Conservation (phyloP, 2,888 invertebrate genomes). For the Hydropsyche betteni region DNA sequence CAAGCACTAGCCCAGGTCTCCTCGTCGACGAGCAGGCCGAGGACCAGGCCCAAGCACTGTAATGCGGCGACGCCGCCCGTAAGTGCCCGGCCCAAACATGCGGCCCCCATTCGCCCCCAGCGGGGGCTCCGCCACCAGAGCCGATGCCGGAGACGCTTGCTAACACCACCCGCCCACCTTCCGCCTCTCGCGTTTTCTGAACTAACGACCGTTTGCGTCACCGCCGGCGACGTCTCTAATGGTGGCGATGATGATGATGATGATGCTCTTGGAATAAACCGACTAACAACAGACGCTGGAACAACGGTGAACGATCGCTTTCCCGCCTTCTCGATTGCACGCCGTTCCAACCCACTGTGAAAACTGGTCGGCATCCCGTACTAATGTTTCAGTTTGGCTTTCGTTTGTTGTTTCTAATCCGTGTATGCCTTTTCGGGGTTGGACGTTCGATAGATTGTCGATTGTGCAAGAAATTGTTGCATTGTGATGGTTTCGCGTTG, state of each 20-base stretch:
- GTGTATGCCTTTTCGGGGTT: too few relatives aligned
- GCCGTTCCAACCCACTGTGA: neutral
- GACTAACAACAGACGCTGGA: slow-evolving; percentile 11
- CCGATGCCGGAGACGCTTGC: slow-evolving; percentile 53
- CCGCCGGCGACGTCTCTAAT: neutral
- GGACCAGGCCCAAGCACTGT: slow-evolving; percentile 63
- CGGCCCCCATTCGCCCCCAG: slow-evolving; percentile 58
- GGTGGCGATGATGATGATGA: too few relatives aligned
- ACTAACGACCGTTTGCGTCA: slow-evolving; percentile 53
- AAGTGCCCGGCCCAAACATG: slow-evolving; percentile 56
- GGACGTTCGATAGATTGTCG: too few relatives aligned
- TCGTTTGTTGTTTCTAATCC: neutral
- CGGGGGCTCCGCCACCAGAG: slow-evolving; percentile 55
- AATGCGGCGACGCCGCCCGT: slow-evolving; percentile 68
- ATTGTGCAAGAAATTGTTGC: too few relatives aligned
- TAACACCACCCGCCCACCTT: slow-evolving; percentile 57
- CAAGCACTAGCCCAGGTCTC: slow-evolving; percentile 61
- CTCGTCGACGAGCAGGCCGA: slow-evolving; percentile 64
- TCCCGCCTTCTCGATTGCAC: neutral
- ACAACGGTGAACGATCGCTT: slow-evolving; percentile 7
- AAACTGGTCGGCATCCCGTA: neutral
- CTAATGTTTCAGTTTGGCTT: neutral
- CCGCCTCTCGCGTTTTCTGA: slow-evolving; percentile 62
- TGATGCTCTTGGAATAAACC: slow-evolving; percentile 30
- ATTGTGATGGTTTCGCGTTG: too few relatives aligned